A percentile compares a stretch with the other conserved stretches of the same genome.
Conservation (phyloP, 2,888 invertebrate genomes). For the Ichneumoninae sp. region DNA sequence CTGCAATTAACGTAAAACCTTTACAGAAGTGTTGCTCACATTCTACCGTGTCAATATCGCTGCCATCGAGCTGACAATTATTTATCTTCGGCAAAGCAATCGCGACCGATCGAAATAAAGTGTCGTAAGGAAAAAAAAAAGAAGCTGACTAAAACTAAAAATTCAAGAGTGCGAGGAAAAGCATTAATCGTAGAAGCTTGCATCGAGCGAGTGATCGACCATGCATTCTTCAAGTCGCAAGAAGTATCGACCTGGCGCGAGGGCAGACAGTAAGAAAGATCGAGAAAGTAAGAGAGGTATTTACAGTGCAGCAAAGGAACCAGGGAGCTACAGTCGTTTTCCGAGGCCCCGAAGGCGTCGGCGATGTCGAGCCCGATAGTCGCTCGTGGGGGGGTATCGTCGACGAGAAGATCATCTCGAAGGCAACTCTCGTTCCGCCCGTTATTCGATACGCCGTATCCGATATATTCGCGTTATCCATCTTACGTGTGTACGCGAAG, state of each 20-base stretch:
- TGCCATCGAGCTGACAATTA: too few relatives aligned
- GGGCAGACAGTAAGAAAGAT: constrained; percentile 21
- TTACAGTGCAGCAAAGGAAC: constrained; percentile 21
- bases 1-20: not conserved
- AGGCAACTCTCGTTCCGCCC: constrained; percentile 68
- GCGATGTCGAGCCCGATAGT: constrained; percentile 10
- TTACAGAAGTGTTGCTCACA: not conserved
- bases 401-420: constrained; percentile 62
- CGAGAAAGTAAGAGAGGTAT: constrained; percentile 37
- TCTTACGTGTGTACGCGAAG: constrained; percentile 68
- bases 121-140: too few relatives aligned
- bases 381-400: not conserved
- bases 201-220: not conserved
- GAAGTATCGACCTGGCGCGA: not conserved
- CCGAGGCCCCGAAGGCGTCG: constrained; percentile 20
- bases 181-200: not conserved
- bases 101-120: too few relatives aligned
- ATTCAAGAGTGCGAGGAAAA: not conserved
- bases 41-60: too few relatives aligned
- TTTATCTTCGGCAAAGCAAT: too few relatives aligned
- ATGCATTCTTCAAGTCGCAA: not conserved
- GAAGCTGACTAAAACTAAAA: not conserved
- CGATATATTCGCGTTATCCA: constrained; percentile 70
- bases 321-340: constrained; percentile 49
- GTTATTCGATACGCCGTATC: constrained; percentile 69